phyloP scores from a whole-genome alignment of 2,113 vertebrate species.

The Ammospiza nelsoni region DNA sequence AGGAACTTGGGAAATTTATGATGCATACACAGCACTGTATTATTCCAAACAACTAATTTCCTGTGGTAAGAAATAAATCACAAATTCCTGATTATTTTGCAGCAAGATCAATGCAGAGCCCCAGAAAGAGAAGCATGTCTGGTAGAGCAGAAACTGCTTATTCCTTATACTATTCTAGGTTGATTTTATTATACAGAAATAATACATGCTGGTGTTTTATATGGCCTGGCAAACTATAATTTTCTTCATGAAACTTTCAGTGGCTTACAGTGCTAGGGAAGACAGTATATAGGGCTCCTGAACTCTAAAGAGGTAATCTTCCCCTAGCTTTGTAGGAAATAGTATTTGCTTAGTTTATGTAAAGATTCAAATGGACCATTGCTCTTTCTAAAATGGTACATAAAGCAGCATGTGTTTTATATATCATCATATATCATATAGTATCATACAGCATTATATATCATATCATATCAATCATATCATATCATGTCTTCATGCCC shows the following conservation, averaged over 20 bases:
- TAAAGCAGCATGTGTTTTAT: not conserved
- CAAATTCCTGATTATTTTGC: not conserved
- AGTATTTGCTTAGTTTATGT: not conserved
- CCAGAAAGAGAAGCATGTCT: not conserved
- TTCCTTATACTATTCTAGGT: not conserved
- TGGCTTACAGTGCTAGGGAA: not conserved
- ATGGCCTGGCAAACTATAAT: not conserved
- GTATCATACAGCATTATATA: not conserved
- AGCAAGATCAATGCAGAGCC: not conserved
- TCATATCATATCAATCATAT: not conserved
- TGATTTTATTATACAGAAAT: conserved; percentile 7
- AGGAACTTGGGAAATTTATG: not conserved
- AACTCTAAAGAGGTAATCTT: not conserved
- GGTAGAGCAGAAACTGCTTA: not conserved
- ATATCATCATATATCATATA: not conserved
- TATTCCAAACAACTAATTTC: conserved; percentile 17
- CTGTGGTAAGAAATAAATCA: not conserved
- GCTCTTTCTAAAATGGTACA: not conserved
- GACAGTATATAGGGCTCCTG: not conserved
- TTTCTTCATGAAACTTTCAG: conserved; percentile 22
- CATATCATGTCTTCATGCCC: not conserved
- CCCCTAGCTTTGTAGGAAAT: not conserved
- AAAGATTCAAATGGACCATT: not conserved
- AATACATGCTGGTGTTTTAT: conserved; percentile 9
- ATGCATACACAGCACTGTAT: not conserved